Base-by-base conservation (phyloP, 2,888 invertebrate genomes). In the Operophtera brumata region DNA sequence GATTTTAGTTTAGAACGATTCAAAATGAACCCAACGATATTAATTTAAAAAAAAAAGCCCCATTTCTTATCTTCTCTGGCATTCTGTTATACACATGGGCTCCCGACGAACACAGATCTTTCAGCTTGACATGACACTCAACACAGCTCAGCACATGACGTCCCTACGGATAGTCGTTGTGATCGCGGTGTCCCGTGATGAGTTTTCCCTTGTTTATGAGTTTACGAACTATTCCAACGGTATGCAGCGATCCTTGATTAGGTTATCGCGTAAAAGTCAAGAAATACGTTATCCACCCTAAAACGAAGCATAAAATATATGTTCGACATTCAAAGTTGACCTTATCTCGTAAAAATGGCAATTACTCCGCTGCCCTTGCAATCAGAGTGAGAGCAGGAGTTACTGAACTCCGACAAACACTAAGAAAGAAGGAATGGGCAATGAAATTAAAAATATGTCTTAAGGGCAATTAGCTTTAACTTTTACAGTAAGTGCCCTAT, bases 401-500 rank as follows among this genome's bases (percentile, higher is more conserved):
- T 83, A 78, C 78, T 84, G 79, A 85, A 85, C 84, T 86, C 84
- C 78, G 70, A 71, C 81, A 81, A 86, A 84, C 77, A 82, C 84
- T 84, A 82, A 83, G 82, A 86, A 84, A 86, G 83, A 80, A 88
- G 80, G 81, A 86, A 84, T 82, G 84, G 81, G 86, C 90, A 90
- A 91, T 91, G 90, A 91, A 91, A 91, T 91, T 91, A 91, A 91
- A 91, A 91, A 91, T 91, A 91, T 91, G 91, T 90, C 90, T 91
- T 90, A 89, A 90, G 91, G 90, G 91, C 90, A 91, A 91, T 91
- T 91, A 91, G 90, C 88, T 85, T 86, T 84, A 90, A 90, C 90
- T 90, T 90, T 90, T 86, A 87, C 88, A 84, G 86, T 83, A 88
- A 88, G 86, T 88, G 86, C 87, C 88, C 87, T 90, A 87, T 89